Evolutionary conservation across 2,888 invertebrate species (phyloP).

Genomic region (Oscheius sp.): DNA sequence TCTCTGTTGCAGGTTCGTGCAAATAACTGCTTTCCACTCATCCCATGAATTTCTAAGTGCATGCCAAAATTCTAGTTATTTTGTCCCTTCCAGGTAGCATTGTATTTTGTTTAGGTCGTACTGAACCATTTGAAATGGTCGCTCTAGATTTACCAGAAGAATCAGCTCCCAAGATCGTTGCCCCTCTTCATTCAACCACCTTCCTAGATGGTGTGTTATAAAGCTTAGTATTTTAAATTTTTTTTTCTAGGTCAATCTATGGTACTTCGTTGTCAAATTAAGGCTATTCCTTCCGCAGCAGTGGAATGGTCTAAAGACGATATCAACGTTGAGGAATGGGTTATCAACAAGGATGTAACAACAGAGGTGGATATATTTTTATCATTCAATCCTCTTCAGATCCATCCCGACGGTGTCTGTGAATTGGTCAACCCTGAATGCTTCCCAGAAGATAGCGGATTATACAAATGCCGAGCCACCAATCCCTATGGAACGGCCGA

Average conservation of each 20-base stretch:
- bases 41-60: no score
- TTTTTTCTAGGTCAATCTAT: constrained; percentile 47
- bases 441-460: constrained; percentile 51
- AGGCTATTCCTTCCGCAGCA: constrained; percentile 54
- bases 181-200: constrained; percentile 52
- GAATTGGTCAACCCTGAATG: constrained; percentile 54
- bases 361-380: constrained; percentile 25
- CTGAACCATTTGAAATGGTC: constrained; percentile 54
- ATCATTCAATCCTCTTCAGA: constrained; percentile 14
- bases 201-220: constrained; percentile 55
- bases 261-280: constrained; percentile 55
- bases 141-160: constrained; percentile 56
- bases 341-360: constrained; percentile 51
- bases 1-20: constrained; percentile 48
- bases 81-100: background rate
- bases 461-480: constrained; percentile 56
- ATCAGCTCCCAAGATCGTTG: constrained; percentile 56
- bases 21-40: background rate
- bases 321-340: constrained; percentile 54
- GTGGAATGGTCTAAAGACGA: constrained; percentile 62
- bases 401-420: constrained; percentile 51
- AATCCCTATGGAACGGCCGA: constrained; percentile 58
- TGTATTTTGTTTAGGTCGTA: constrained; percentile 37
- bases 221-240: background rate
- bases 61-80: background rate